Conservation (phyloP, 2,888 invertebrate genomes). For the Romanomermis culicivorax region DNA sequence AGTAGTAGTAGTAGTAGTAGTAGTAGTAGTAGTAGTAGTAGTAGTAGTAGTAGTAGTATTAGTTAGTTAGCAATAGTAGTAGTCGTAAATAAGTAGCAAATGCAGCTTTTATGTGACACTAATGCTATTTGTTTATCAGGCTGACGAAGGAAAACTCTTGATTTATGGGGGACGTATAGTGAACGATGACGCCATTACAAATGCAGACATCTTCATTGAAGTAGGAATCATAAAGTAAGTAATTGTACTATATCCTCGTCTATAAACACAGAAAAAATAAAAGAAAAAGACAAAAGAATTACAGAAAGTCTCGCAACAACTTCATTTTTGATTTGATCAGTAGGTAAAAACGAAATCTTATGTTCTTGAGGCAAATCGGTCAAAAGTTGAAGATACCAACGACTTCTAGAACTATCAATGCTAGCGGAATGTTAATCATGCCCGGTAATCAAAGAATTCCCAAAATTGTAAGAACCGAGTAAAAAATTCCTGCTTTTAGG, state of each 20-base stretch:
- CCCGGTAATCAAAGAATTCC: conserved; percentile 44
- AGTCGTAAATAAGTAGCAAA: no score
- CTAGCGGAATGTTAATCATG: conserved; percentile 66
- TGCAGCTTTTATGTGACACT: no score
- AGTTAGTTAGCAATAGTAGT: no score
- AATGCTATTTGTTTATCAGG: neutral
- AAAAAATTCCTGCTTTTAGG: conserved; percentile 12
- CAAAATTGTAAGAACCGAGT: neutral
- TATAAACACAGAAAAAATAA: no score
- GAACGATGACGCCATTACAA: conserved; percentile 68
- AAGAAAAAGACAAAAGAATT: no score
- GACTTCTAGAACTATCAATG: conserved; percentile 53
- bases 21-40: no score
- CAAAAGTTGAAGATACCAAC: neutral
- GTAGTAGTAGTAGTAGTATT: no score
- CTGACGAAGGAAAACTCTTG: conserved; percentile 30
- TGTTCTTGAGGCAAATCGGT: neutral
- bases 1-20: no score
- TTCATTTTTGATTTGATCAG: neutral
- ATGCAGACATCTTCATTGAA: conserved; percentile 83
- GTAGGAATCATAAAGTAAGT: conserved; percentile 88
- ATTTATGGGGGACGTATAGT: conserved; percentile 87
- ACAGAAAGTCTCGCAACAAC: no score
- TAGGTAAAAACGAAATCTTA: neutral
- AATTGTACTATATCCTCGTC: neutral